Evolutionary conservation across 2,113 vertebrate genomes (phyloP).

Genomic region (Leuciscus idus): DNA sequence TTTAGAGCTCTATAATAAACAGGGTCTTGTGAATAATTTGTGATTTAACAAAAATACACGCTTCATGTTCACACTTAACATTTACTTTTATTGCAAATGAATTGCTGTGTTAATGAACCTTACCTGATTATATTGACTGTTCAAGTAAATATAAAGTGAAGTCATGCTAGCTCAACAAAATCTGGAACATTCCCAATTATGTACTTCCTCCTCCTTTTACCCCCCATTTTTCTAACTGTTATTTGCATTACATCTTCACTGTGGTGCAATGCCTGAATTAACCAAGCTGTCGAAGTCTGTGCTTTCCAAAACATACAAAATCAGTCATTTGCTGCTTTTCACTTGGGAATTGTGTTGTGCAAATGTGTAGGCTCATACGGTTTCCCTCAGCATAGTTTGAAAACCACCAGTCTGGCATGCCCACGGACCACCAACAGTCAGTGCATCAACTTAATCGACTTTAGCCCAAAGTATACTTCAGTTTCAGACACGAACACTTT

Average conservation of each 20-base stretch:
- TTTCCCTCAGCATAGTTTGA: background rate
- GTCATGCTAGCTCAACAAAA: slow-evolving; percentile 8
- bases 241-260: slow-evolving; percentile 12
- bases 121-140: background rate
- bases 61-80: background rate
- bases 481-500: too few species aligned
- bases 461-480: too few species aligned
- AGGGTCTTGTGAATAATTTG: background rate
- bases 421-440: background rate
- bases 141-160: background rate
- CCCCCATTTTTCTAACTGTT: background rate
- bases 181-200: background rate
- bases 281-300: background rate
- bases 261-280: background rate
- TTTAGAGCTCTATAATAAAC: too few species aligned
- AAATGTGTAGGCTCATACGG: background rate
- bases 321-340: background rate
- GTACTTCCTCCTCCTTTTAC: background rate
- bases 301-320: slow-evolving; percentile 13
- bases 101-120: background rate
- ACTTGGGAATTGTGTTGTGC: background rate
- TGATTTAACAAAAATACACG: background rate
- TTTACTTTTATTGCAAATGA: background rate
- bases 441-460: background rate
- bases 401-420: background rate